Base-by-base conservation (phyloP, 1,140 invertebrate species). In the Dinothrombium tinctorium region DNA sequence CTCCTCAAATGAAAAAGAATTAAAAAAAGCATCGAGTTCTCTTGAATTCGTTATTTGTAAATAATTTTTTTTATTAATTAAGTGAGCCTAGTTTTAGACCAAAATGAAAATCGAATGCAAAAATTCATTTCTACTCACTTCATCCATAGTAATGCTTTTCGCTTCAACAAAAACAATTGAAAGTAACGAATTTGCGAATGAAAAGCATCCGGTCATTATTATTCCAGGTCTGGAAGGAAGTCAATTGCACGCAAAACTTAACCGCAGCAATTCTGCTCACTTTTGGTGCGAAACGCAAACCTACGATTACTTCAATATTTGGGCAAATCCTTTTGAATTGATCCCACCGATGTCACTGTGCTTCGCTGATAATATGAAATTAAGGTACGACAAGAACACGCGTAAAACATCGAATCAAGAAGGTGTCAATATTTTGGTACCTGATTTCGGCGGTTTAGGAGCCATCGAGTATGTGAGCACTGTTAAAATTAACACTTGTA, bases 391-490 rank as follows among this genome's bases (percentile, higher is more conserved):
- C 54, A 77, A 77, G 58, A 62, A 60, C 1, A 90, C 83, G 0
- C 66, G 78, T 43, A 82, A 65, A 23, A 92, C 89, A 0, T 64
- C 53, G 11, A 86, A 87, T 58, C 64, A 73, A 36, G 69, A 69
- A 33, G 92, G 90, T n/a, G 90, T 96, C 0, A 71, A 82, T 8
- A 79, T 76, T 11, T 57, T 70, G 40, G 67, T 95, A 33, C 80
- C 82, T 21, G 78, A 76, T 2, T 96, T 89, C 73, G 89, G 89
- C 9, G 64, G 74, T 52, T 73, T 78, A 0, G 69, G 71, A 32
- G 65, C 72, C 2, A 81, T 96, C 0, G 90, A 96, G 60, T 94
- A 79, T 69, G 62, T 95, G 31, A 86, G 92, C 60, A 79, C 83
- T 0, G 77, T 73, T 33, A 69, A 32, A 32, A 96, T 58, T 96